Conservation (phyloP, 2,797 vertebrate genomes). For the Erpetoichthys calabaricus region DNA sequence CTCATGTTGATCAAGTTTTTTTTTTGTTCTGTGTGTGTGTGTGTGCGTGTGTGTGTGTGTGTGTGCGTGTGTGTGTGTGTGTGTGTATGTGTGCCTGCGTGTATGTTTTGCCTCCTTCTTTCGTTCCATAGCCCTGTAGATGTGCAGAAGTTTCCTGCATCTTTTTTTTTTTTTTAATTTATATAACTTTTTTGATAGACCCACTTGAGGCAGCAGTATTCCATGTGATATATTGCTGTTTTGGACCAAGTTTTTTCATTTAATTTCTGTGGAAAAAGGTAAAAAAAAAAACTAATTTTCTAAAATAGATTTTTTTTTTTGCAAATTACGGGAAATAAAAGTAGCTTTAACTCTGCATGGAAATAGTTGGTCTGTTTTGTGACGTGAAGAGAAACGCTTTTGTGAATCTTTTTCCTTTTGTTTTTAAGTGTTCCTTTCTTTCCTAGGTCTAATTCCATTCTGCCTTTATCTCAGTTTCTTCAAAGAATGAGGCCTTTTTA, state of each 20-base stretch:
- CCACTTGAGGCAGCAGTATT: not conserved
- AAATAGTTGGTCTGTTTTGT: too few relatives aligned
- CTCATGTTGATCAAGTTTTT: conserved; percentile 22
- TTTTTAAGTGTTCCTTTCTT: not conserved
- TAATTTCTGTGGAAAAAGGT: not conserved
- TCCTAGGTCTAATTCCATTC: conserved; percentile 1
- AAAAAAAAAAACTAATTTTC: not conserved
- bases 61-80: not conserved
- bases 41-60: too few relatives aligned
- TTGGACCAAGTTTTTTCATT: conserved; percentile 14
- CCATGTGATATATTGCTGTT: conserved; percentile 10
- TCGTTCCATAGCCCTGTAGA: conserved; percentile 13
- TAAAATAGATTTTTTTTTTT: not conserved
- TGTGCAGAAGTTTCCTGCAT: conserved; percentile 25
- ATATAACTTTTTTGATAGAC: conserved; percentile 22
- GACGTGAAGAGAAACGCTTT: not conserved
- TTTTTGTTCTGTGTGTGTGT: conserved; percentile 10
- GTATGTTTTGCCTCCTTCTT: not conserved
- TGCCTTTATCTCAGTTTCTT: not conserved
- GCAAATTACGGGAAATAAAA: not conserved
- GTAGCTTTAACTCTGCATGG: too few relatives aligned
- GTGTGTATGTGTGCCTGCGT: too few relatives aligned
- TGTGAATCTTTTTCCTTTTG: not conserved
- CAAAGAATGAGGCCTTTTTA: conserved; percentile 7
- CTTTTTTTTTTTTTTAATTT: conserved; percentile 24